phyloP scores from a whole-genome alignment of 2,797 vertebrate genomes.

The Megalops cyprinoides region DNA sequence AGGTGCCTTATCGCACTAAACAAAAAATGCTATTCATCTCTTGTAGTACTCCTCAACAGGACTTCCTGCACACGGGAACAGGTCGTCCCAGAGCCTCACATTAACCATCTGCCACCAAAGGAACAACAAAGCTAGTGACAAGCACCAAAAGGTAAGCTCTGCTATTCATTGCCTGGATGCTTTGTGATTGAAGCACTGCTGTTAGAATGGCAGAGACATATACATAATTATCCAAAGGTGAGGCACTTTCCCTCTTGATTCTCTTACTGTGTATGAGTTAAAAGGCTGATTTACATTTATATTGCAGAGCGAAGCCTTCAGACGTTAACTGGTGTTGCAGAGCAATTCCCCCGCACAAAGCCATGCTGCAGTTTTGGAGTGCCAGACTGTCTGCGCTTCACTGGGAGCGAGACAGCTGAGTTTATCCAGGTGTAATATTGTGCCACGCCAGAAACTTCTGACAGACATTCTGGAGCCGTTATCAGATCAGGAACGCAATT shows the following conservation, averaged over 20 bases:
- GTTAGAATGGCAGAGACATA: conserved; percentile 46
- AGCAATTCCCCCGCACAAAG: conserved; percentile 34
- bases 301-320: conserved; percentile 51
- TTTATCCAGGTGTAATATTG: conserved; percentile 47
- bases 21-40: conserved; percentile 32
- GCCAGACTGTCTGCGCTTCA: neutral
- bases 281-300: conserved; percentile 67
- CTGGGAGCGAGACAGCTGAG: conserved; percentile 33
- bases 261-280: conserved; percentile 51
- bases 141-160: conserved; percentile 36
- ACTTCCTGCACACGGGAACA: too few species aligned
- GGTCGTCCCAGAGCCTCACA: conserved; percentile 30
- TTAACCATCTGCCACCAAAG: neutral
- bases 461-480: conserved; percentile 40
- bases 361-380: conserved; percentile 33
- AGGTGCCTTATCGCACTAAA: conserved; percentile 1
- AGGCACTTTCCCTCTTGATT: too few species aligned
- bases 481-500: conserved; percentile 52
- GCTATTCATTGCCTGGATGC: conserved; percentile 36
- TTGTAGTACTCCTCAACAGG: too few species aligned
- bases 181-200: conserved; percentile 42
- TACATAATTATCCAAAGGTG: conserved; percentile 58
- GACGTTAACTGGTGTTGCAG: conserved; percentile 50
- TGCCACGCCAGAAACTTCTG: conserved; percentile 37
- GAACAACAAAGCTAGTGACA: conserved; percentile 30